Evolutionary conservation across 1,140 invertebrate genomes (phyloP).

Genomic region (Euura lappo): DNA sequence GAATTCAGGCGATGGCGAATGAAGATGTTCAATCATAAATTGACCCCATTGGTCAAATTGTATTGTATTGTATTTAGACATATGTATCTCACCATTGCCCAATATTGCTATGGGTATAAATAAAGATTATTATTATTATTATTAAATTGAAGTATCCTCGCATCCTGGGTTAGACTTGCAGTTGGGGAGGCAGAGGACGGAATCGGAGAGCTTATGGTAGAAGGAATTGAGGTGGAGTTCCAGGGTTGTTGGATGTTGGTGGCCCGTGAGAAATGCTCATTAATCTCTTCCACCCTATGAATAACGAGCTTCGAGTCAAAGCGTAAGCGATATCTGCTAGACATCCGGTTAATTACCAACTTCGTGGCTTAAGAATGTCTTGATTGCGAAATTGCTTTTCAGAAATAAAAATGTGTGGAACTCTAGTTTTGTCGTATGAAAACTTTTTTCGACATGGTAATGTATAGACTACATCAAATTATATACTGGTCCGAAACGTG

Average conservation of each 20-base stretch:
- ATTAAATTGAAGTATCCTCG: no score
- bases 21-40: neutral
- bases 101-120: no score
- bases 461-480: no score
- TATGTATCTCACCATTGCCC: no score
- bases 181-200: no score
- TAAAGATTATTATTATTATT: no score
- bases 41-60: neutral
- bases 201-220: neutral
- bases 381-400: neutral
- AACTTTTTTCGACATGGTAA: no score
- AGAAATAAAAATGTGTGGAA: neutral
- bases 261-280: neutral
- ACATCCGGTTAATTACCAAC: neutral
- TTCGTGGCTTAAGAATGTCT: neutral
- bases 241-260: neutral
- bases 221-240: neutral
- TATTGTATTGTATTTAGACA: neutral
- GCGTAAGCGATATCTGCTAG: slow-evolving; percentile 1
- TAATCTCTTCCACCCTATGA: slow-evolving; percentile 3
- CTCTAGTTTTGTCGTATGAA: no score
- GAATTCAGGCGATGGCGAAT: no score
- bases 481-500: no score
- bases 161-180: no score
- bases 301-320: slow-evolving; percentile 1